A percentile compares a stretch with the other conserved stretches of the same genome.
Conservation (phyloP, 2,113 vertebrate genomes). For the Struthidea cinerea region DNA sequence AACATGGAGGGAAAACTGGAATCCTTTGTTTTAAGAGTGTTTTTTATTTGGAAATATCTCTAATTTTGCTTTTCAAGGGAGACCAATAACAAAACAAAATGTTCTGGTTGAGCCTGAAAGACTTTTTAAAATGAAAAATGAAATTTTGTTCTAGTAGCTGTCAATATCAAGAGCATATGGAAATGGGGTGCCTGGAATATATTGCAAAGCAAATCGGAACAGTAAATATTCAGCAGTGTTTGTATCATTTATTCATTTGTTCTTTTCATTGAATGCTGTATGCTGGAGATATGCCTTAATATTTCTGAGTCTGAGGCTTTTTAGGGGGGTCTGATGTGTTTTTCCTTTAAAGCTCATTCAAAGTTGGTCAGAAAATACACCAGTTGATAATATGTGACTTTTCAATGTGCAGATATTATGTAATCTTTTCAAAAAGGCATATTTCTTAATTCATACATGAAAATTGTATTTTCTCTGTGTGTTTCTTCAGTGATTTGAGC, state of each 20-base stretch:
- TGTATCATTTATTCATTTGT: neutral
- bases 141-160: neutral
- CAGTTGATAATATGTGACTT: neutral
- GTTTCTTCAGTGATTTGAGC: conserved; percentile 87
- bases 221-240: neutral
- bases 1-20: neutral
- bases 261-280: neutral
- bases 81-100: neutral
- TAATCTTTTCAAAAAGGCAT: neutral
- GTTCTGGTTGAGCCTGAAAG: neutral
- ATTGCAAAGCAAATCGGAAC: neutral
- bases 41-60: neutral
- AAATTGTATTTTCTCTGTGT: neutral
- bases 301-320: neutral
- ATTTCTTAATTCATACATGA: neutral
- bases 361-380: neutral
- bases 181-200: neutral
- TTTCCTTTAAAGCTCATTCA: neutral
- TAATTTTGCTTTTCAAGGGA: neutral
- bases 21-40: neutral
- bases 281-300: neutral
- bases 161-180: neutral
- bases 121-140: neutral
- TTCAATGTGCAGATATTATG: neutral
- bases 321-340: neutral